Evolutionary conservation across 2,113 vertebrate genomes (phyloP).

Genomic region (Phycodurus eques): DNA sequence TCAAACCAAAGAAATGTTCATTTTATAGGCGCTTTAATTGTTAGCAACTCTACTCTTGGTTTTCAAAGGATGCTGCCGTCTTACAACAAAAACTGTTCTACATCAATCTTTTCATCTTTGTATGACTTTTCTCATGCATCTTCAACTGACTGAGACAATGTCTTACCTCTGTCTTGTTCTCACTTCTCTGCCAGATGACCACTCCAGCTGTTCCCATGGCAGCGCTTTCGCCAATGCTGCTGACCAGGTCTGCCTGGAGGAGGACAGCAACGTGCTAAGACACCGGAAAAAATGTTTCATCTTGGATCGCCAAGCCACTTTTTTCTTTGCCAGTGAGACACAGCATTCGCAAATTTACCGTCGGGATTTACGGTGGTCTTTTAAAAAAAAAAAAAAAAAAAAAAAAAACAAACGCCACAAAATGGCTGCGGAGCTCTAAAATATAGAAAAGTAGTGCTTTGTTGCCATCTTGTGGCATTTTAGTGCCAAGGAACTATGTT

Average conservation of each 20-base stretch:
- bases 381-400: background rate
- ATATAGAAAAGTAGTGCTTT: background rate
- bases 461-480: background rate
- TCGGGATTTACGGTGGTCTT: background rate
- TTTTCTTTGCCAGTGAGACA: background rate
- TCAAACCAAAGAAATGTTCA: too few species aligned
- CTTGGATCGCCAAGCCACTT: background rate
- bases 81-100: too few species aligned
- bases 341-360: background rate
- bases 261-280: constrained; percentile 13
- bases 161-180: constrained; percentile 72
- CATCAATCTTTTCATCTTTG: background rate
- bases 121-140: background rate
- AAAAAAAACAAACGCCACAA: background rate
- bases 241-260: constrained; percentile 82
- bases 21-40: too few species aligned
- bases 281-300: background rate
- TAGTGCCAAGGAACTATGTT: background rate
- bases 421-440: background rate
- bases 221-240: constrained; percentile 86
- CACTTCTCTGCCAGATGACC: constrained; percentile 83
- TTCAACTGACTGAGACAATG: background rate
- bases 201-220: constrained; percentile 85
- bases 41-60: too few species aligned
- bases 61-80: too few species aligned